These are phyloP conservation scores for Amiota mariae DNA, from an alignment of 2,888 invertebrate genomes.

Conservation along the genomic window DNA sequence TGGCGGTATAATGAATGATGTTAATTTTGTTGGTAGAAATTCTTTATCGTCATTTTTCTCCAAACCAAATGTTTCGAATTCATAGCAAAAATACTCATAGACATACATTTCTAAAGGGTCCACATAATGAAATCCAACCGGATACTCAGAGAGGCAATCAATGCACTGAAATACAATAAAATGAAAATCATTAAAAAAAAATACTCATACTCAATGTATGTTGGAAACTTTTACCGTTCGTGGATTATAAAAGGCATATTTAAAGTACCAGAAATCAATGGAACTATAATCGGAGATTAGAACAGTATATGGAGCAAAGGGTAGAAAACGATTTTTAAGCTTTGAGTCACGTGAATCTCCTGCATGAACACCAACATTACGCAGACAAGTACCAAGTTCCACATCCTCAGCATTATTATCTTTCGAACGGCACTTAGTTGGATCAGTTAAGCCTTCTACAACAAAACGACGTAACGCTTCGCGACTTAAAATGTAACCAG, in stretches of 20 bases:
- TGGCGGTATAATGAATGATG: conserved; percentile 49
- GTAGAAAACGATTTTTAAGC: conserved; percentile 92
- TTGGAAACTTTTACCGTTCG: conserved; percentile 79
- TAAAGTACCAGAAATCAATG: conserved; percentile 88
- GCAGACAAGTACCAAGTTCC: conserved; percentile 80
- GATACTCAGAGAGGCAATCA: conserved; percentile 92
- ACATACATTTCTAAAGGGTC: conserved; percentile 62
- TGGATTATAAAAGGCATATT: conserved; percentile 90
- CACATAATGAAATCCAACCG: conserved; percentile 95
- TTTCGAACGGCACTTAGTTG: conserved; percentile 73
- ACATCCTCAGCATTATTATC: conserved; percentile 74
- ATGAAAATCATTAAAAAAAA: not conserved
- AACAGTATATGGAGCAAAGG: conserved; percentile 91
- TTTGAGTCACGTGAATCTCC: conserved; percentile 89
- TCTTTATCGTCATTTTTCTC: conserved; percentile 32
- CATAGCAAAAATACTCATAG: conserved; percentile 53
- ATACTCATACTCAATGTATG: not conserved
- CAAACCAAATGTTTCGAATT: conserved; percentile 44
- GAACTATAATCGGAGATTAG: conserved; percentile 88
- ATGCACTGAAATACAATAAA: conserved; percentile 47
- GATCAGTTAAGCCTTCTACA: conserved; percentile 81
- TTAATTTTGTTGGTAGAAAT: conserved; percentile 47
- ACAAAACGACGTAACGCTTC: conserved; percentile 83
- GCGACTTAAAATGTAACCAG: conserved; percentile 92
- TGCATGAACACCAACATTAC: conserved; percentile 86